Conservation (phyloP, 2,888 invertebrate genomes). For the Agrochola litura region DNA sequence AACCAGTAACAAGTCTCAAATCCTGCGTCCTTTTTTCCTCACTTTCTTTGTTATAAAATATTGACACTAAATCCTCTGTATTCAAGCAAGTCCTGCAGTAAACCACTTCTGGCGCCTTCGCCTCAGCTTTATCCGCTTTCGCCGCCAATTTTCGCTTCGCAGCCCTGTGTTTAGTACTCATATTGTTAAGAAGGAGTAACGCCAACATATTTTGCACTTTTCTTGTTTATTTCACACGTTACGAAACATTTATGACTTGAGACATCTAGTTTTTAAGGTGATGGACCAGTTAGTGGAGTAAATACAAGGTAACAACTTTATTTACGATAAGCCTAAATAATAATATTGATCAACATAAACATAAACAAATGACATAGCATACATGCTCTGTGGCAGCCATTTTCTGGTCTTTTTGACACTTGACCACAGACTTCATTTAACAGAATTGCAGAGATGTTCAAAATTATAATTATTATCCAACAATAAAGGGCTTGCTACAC, state of each 20-base stretch:
- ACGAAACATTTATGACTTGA: slow-evolving; percentile 29
- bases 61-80: slow-evolving; percentile 73
- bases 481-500: too few relatives aligned
- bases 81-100: slow-evolving; percentile 80
- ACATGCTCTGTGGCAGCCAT: too few relatives aligned
- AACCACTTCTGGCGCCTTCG: slow-evolving; percentile 24
- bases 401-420: slow-evolving; percentile 21
- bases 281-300: neutral
- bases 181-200: slow-evolving; percentile 56
- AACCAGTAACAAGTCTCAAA: slow-evolving; percentile 76
- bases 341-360: slow-evolving; percentile 40
- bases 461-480: too few relatives aligned
- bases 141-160: slow-evolving; percentile 18
- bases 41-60: slow-evolving; percentile 74
- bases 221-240: slow-evolving; percentile 13
- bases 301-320: neutral
- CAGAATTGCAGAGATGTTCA: neutral
- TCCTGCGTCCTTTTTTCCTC: slow-evolving; percentile 75
- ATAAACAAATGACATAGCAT: slow-evolving; percentile 50
- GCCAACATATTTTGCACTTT: slow-evolving; percentile 59
- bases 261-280: neutral
- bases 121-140: slow-evolving; percentile 23
- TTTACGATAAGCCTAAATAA: neutral
- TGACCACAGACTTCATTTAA: neutral
- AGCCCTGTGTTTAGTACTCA: slow-evolving; percentile 49